A percentile compares a stretch with the other conserved stretches of the same genome.
phyloP scores from a whole-genome alignment of 2,888 invertebrate genomes.

The Willowsia nigromaculata region DNA sequence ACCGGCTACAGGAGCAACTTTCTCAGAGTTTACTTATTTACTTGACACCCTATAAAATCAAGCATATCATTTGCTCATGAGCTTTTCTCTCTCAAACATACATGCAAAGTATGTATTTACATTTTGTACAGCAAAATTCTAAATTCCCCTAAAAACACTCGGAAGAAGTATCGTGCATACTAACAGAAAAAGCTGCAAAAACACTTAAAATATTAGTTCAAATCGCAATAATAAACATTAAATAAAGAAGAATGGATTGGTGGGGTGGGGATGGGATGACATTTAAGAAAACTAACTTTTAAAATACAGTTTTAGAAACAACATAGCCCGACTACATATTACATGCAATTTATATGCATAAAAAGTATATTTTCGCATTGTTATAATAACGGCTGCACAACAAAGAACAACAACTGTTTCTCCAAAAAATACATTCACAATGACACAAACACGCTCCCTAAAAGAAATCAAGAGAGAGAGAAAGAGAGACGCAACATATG shows the following conservation, averaged over 20 bases:
- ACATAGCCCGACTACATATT: neutral
- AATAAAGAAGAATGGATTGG: slow-evolving; percentile 50
- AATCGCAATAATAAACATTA: slow-evolving; percentile 50
- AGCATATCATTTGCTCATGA: neutral
- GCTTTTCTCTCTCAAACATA: neutral
- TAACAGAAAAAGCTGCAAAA: slow-evolving; percentile 34
- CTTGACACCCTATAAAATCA: slow-evolving; percentile 1
- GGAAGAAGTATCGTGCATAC: neutral
- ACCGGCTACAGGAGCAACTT: neutral
- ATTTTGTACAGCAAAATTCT: neutral
- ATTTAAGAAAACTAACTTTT: slow-evolving; percentile 22
- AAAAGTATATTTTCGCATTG: neutral
- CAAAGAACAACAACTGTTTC: slow-evolving; percentile 53
- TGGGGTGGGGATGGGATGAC: slow-evolving; percentile 44
- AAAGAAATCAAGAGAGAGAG: neutral
- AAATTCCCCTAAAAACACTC: slow-evolving; percentile 34
- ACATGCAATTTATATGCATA: neutral
- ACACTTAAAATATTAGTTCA: slow-evolving; percentile 49
- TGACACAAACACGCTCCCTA: slow-evolving; percentile 24
- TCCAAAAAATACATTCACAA: neutral
- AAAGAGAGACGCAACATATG: slow-evolving; percentile 53
- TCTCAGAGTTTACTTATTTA: neutral
- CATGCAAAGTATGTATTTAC: neutral
- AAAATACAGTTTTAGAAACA: neutral
- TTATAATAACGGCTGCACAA: slow-evolving; percentile 48